A percentile compares a stretch with the other conserved stretches of the same genome.
Conservation (phyloP, 2,888 invertebrate genomes). For the Scaeva pyrastri region DNA sequence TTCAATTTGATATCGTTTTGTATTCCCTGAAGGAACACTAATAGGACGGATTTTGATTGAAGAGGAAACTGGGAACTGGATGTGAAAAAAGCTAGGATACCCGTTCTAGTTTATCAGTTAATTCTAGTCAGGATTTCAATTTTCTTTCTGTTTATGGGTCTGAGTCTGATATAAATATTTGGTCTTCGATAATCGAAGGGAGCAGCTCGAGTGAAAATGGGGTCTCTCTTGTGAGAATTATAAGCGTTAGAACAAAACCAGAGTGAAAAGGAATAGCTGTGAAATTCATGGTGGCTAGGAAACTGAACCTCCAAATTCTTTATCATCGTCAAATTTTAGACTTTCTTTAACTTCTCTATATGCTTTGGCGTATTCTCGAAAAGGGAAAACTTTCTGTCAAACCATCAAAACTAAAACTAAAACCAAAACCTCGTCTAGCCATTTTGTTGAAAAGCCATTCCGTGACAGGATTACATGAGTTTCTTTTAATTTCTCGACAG, state of each 20-base stretch:
- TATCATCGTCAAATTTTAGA: too few species aligned
- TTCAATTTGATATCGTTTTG: conserved; percentile 2
- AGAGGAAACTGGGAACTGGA: not conserved
- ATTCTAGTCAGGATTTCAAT: not conserved
- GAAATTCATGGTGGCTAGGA: too few species aligned
- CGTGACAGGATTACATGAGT: conserved; percentile 27
- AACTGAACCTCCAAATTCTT: too few species aligned
- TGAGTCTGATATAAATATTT: not conserved
- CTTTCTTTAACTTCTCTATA: too few species aligned
- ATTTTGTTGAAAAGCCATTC: conserved; percentile 1
- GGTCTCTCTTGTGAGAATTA: too few species aligned
- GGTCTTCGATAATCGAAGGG: not conserved
- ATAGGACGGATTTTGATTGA: not conserved
- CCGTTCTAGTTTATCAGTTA: not conserved
- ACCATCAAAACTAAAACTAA: not conserved
- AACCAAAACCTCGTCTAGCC: not conserved
- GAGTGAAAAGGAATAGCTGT: too few species aligned
- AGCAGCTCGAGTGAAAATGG: not conserved
- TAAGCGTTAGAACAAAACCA: too few species aligned
- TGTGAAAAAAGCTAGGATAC: not conserved
- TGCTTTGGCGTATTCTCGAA: too few species aligned
- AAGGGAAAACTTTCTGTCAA: not conserved
- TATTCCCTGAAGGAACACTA: not conserved
- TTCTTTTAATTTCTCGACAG: not conserved
- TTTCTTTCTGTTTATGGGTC: not conserved